phyloP scores from a whole-genome alignment of 2,113 vertebrate species.

The Nicator chloris region DNA sequence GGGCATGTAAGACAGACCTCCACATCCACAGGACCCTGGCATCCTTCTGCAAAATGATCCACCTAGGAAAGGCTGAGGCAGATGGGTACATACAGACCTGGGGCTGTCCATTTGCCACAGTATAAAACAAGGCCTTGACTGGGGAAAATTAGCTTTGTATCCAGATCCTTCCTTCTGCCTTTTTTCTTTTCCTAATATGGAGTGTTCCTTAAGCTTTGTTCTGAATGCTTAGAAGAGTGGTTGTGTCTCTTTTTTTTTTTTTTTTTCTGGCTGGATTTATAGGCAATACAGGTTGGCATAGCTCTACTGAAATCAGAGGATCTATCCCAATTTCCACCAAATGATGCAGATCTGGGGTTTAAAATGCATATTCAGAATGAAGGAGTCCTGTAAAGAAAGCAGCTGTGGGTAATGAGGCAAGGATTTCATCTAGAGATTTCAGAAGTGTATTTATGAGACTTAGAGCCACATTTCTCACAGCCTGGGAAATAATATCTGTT shows the following conservation, averaged over 20 bases:
- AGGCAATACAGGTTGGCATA: background rate
- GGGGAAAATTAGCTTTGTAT: background rate
- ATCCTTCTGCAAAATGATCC: background rate
- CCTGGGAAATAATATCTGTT: background rate
- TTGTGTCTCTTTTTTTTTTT: too few species aligned
- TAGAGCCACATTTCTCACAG: background rate
- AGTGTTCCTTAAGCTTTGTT: background rate
- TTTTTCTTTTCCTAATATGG: background rate
- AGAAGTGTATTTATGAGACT: slow-evolving; percentile 8
- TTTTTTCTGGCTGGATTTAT: background rate
- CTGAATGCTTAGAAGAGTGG: background rate
- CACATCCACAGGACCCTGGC: background rate
- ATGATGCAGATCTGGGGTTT: background rate
- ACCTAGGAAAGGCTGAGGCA: background rate
- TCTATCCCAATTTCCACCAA: background rate
- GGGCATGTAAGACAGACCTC: background rate
- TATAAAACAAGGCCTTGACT: background rate
- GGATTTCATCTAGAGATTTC: background rate
- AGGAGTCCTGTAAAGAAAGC: background rate
- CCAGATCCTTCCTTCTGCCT: background rate
- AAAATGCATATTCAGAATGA: background rate
- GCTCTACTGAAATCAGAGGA: background rate
- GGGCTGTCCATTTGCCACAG: background rate
- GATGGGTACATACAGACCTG: background rate
- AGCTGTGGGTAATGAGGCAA: background rate